Base-by-base conservation (phyloP, 1,140 invertebrate genomes). In the Episyrphus balteatus region DNA sequence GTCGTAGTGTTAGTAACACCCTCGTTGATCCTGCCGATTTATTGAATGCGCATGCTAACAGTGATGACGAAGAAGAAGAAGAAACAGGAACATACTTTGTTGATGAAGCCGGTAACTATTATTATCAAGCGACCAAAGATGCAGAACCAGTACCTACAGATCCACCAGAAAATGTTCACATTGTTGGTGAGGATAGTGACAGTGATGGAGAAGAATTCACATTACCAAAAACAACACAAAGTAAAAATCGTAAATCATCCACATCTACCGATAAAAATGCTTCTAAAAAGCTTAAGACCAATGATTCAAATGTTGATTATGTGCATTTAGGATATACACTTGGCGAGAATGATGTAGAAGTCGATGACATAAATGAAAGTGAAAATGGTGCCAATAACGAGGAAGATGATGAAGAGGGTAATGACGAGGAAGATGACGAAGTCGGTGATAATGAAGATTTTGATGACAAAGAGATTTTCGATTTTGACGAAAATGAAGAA, bases 41-140 rank as follows among this genome's bases (percentile, higher is more conserved):
- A 17, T n/a, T 37, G 11, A 37, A 37, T 37, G 15, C 15, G 3
- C 13, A 37, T 14, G 3, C 21, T 8, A 26, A 26, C 3, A 26
- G 8, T 8, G 21, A 26, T 8, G 21, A 73, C 19, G 69, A 69
- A 8, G 74, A 75, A 46, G 55, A 42, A 21, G 68, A 69, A 42
- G 77, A 79, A 58, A 73, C 72, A 31, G 80, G 80, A 14, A 80
- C 80, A 26, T 83, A 82, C 55, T 83, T 81, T 59, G 76, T 83
- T 12, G 81, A 84, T 59, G 77, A 82, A 58, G 70, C 76, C 40
- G 82, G 81, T 5, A 80, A 82, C 55, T 82, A 83, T 68, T 84
- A 82, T 54, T 83, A 80, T 59, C 79, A 82, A 66, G 76, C 77
- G 13, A 76, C 69, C 51, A 73, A 74, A 21, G 74, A 78, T 36